Evolutionary conservation across 2,888 invertebrate genomes (phyloP).

Genomic region (Erpobdella octoculata): DNA sequence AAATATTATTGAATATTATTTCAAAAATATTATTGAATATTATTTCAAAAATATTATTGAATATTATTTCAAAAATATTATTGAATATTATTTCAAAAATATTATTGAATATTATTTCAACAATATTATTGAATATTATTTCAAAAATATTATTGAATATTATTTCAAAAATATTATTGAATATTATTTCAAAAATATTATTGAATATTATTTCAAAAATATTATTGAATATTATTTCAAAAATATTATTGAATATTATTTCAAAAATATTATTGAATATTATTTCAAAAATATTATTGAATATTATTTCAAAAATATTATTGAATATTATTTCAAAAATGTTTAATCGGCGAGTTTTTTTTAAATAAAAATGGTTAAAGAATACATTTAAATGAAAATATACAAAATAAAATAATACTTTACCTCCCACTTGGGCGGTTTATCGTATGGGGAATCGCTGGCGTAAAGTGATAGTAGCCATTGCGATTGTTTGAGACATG

Average conservation of each 20-base stretch:
- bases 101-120: not conserved
- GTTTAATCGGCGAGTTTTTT: not conserved
- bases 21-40: not conserved
- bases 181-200: not conserved
- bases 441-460: conserved; percentile 54
- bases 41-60: not conserved
- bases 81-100: not conserved
- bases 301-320: not conserved
- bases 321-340: not conserved
- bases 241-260: not conserved
- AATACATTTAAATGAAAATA: too few species aligned
- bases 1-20: not conserved
- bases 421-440: conserved; percentile 56
- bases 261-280: not conserved
- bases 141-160: not conserved
- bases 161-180: not conserved
- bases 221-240: not conserved
- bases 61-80: not conserved
- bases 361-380: not conserved
- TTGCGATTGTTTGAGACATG: conserved; percentile 71
- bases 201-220: not conserved
- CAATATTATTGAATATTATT: not conserved
- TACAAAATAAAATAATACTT: conserved; percentile 26
- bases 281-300: not conserved
- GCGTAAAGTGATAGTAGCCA: conserved; percentile 69